These are phyloP conservation scores for Diadema setosum DNA, from an alignment of 35 echinoderm and acorn worm species.

Conservation along the genomic window DNA sequence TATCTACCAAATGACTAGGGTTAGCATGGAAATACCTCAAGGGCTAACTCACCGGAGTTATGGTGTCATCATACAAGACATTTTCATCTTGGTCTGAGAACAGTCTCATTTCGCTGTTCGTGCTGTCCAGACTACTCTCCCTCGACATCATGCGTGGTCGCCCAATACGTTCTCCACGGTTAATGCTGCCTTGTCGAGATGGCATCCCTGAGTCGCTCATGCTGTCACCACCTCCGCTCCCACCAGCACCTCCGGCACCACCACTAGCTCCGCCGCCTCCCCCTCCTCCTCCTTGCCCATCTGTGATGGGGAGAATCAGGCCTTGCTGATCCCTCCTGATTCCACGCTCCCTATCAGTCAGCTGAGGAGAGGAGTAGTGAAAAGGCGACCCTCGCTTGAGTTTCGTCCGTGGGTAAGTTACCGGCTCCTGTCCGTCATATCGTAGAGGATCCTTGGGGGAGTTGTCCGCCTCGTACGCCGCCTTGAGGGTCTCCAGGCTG, in stretches of 20 bases:
- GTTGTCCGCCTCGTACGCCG: background rate
- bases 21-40: too few species aligned
- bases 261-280: background rate
- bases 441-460: background rate
- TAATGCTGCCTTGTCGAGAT: background rate
- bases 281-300: background rate
- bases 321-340: conserved; percentile 45
- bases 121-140: conserved; percentile 1
- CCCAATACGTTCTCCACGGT: background rate
- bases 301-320: conserved; percentile 59
- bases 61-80: background rate
- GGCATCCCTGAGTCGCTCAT: background rate
- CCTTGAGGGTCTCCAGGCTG: conserved; percentile 5
- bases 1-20: too few species aligned
- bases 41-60: background rate
- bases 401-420: background rate
- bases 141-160: background rate
- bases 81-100: conserved; percentile 14
- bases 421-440: background rate
- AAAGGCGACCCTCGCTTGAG: background rate
- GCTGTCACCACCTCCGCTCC: background rate
- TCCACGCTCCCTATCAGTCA: conserved; percentile 41
- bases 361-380: conserved; percentile 34
- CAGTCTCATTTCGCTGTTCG: background rate
- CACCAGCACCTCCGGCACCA: background rate